Conservation (phyloP, 2,888 invertebrate species). For the Parnassius mnemosyne region DNA sequence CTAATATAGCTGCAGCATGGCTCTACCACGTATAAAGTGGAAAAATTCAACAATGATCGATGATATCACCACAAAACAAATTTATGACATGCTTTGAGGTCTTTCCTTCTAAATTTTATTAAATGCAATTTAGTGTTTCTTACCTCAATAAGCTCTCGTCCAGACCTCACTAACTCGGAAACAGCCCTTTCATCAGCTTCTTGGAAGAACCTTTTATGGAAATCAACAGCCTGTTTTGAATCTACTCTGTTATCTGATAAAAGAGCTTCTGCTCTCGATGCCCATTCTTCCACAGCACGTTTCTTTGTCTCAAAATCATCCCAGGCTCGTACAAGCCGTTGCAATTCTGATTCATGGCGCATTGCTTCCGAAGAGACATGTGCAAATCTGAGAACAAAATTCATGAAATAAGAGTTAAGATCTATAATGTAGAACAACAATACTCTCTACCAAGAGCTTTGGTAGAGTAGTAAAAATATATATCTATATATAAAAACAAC, state of each 20-base stretch:
- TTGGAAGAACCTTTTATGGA: slow-evolving; percentile 93
- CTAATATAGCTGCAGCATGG: too few relatives aligned
- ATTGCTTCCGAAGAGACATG: slow-evolving; percentile 88
- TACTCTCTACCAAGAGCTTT: too few relatives aligned
- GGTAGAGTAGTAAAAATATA: too few relatives aligned
- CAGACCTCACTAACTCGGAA: slow-evolving; percentile 87
- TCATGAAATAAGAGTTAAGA: too few relatives aligned
- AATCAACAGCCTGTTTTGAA: slow-evolving; percentile 88
- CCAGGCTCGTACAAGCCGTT: slow-evolving; percentile 91
- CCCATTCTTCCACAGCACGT: slow-evolving; percentile 91
- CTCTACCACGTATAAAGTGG: too few relatives aligned
- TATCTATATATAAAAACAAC: too few relatives aligned
- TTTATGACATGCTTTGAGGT: too few relatives aligned
- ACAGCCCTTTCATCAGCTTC: slow-evolving; percentile 92
- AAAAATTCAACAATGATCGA: too few relatives aligned
- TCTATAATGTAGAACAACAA: too few relatives aligned
- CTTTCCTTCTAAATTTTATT: too few relatives aligned
- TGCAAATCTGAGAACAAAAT: slow-evolving; percentile 78
- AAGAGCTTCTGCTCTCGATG: slow-evolving; percentile 90
- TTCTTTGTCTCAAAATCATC: slow-evolving; percentile 90
- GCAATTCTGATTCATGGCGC: slow-evolving; percentile 88
- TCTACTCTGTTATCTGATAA: slow-evolving; percentile 90
- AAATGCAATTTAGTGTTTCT: too few relatives aligned
- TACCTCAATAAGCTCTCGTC: slow-evolving; percentile 85
- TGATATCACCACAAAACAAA: too few relatives aligned